A percentile compares a stretch with the other conserved stretches of the same genome.
These are phyloP conservation scores for Gymnosoma rotundatum DNA, from an alignment of 2,888 invertebrate species.

Conservation along the genomic window DNA sequence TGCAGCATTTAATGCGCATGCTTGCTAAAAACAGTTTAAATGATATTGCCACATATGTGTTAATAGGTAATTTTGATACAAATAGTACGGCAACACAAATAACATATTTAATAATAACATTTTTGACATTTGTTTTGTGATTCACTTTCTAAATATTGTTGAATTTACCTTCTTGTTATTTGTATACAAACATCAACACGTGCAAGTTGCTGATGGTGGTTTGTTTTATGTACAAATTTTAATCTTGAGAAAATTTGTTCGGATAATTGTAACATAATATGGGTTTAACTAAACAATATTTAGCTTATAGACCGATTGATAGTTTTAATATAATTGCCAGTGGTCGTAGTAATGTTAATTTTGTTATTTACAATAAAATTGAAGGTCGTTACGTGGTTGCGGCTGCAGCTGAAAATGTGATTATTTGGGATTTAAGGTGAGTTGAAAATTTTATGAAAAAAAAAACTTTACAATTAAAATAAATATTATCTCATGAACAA, in stretches of 20 bases:
- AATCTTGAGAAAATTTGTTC: slow-evolving; percentile 4
- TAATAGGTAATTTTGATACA: background rate
- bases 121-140: background rate
- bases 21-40: background rate
- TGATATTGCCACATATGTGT: slow-evolving; percentile 4
- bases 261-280: slow-evolving; percentile 82
- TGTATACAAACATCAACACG: slow-evolving; percentile 57
- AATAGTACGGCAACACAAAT: slow-evolving; percentile 13
- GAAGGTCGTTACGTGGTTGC: slow-evolving; percentile 93
- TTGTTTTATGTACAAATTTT: slow-evolving; percentile 10
- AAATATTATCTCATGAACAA: too few species aligned
- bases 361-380: slow-evolving; percentile 89
- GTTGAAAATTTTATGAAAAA: slow-evolving; percentile 77
- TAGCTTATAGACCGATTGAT: slow-evolving; percentile 92
- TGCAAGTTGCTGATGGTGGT: slow-evolving; percentile 38
- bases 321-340: slow-evolving; percentile 94
- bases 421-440: slow-evolving; percentile 96
- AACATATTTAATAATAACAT: too few species aligned
- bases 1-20: slow-evolving; percentile 69
- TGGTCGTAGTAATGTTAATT: slow-evolving; percentile 89
- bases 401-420: slow-evolving; percentile 96
- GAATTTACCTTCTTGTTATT: slow-evolving; percentile 13
- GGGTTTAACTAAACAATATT: slow-evolving; percentile 97
- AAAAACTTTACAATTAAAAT: too few species aligned
- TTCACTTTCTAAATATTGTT: slow-evolving; percentile 32